These are phyloP conservation scores for Megalops atlanticus DNA, from an alignment of 2,113 vertebrate genomes.

Conservation along the genomic window DNA sequence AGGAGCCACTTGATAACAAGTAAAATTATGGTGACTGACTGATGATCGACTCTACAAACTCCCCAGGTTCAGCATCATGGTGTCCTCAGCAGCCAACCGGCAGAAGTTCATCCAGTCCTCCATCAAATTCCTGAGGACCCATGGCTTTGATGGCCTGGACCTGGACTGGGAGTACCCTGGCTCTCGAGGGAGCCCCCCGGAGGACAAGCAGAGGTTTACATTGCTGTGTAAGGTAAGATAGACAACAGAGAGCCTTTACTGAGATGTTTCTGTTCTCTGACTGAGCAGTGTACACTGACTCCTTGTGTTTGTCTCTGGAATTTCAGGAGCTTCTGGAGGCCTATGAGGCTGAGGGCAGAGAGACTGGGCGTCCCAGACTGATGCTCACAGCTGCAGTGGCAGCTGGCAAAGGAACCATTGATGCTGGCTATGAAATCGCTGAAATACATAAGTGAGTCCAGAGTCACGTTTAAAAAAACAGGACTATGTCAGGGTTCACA, in stretches of 20 bases:
- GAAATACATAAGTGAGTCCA: conserved; percentile 70
- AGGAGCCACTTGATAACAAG: too few species aligned
- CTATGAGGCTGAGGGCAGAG: conserved; percentile 66
- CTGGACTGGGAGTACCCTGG: conserved; percentile 82
- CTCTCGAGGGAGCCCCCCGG: conserved; percentile 73
- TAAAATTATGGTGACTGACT: too few species aligned
- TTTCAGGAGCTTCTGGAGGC: conserved; percentile 72
- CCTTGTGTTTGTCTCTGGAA: neutral
- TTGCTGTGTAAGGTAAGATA: conserved; percentile 70
- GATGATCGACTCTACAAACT: neutral
- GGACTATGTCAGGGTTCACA: neutral
- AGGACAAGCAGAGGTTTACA: conserved; percentile 76
- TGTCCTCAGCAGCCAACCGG: conserved; percentile 62
- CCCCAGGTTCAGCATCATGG: conserved; percentile 74
- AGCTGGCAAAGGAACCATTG: conserved; percentile 65
- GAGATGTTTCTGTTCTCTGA: neutral
- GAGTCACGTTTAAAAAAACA: neutral
- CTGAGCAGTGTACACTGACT: neutral
- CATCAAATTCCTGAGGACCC: conserved; percentile 69
- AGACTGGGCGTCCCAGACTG: conserved; percentile 59
- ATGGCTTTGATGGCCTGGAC: conserved; percentile 82
- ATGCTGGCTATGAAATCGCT: conserved; percentile 74
- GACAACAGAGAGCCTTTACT: neutral
- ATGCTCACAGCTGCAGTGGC: conserved; percentile 76
- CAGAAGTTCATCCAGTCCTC: conserved; percentile 76